Evolutionary conservation across 2,797 vertebrate genomes (phyloP).

Genomic region (Todus mexicanus): DNA sequence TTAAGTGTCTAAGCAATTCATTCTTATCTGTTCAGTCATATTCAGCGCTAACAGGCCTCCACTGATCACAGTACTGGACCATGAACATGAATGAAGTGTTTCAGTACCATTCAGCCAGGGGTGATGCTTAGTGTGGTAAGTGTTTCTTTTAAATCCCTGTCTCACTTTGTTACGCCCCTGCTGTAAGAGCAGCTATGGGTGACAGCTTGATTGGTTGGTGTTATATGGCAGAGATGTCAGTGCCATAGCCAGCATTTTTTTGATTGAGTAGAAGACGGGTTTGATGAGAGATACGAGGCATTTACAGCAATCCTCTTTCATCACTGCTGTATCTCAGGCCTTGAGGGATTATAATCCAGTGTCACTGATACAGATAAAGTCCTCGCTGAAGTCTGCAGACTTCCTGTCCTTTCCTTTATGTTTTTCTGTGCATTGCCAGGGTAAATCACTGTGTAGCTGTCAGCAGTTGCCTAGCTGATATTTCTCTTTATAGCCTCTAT

Average conservation of each 20-base stretch:
- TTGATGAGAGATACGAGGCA: background rate
- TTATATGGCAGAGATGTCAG: background rate
- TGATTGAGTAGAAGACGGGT: background rate
- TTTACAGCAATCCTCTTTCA: background rate
- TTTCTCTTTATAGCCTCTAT: background rate
- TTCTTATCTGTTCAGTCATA: background rate
- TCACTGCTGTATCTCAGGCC: background rate
- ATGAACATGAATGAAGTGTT: background rate
- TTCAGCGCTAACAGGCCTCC: background rate
- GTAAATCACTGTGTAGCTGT: background rate
- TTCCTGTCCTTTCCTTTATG: background rate
- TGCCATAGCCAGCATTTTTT: background rate
- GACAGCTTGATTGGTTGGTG: background rate
- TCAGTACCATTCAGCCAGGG: background rate
- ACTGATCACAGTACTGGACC: background rate
- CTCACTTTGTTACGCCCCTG: background rate
- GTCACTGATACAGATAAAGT: background rate
- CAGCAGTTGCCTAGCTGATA: background rate
- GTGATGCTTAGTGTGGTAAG: background rate
- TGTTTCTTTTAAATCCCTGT: background rate
- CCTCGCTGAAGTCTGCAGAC: background rate
- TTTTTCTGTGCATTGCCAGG: background rate
- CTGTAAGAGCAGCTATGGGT: background rate
- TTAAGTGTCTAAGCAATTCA: background rate
- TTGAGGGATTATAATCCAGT: background rate